A percentile compares a stretch with the other conserved stretches of the same genome.
Conservation (phyloP, 1,140 invertebrate genomes). For the Sinella curviseta region DNA sequence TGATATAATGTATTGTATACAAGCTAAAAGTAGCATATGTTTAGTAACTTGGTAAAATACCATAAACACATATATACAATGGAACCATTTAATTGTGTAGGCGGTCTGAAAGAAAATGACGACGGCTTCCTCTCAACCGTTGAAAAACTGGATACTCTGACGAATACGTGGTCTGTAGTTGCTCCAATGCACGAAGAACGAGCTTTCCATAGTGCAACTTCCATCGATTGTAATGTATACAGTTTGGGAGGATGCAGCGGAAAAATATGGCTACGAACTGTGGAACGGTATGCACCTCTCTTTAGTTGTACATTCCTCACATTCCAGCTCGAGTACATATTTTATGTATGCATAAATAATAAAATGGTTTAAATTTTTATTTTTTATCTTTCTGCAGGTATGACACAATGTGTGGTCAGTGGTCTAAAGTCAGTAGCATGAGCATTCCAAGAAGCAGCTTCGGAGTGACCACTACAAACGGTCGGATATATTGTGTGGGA, state of each 20-base stretch:
- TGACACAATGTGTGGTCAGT: constrained; percentile 51
- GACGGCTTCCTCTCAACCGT: constrained; percentile 46
- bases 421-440: constrained; percentile 53
- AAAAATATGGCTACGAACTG: constrained; percentile 51
- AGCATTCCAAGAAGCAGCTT: constrained; percentile 52
- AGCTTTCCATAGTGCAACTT: constrained; percentile 51
- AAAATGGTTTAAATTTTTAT: too few species aligned
- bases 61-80: too few species aligned
- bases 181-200: constrained; percentile 52
- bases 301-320: constrained; percentile 8
- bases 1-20: background rate
- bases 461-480: constrained; percentile 53
- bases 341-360: too few species aligned
- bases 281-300: constrained; percentile 53
- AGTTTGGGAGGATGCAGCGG: constrained; percentile 53
- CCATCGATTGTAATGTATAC: constrained; percentile 52
- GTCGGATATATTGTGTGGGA: constrained; percentile 58
- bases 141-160: constrained; percentile 50
- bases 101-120: constrained; percentile 42
- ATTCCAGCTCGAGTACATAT: background rate
- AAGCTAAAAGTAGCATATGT: too few species aligned
- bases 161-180: constrained; percentile 48
- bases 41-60: too few species aligned
- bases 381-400: constrained; percentile 46
- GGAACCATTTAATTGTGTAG: too few species aligned